Percentiles rank a stretch among this genome's conserved stretches.
Conservation (phyloP, 2,888 invertebrate genomes). For the Lingula anatina region DNA sequence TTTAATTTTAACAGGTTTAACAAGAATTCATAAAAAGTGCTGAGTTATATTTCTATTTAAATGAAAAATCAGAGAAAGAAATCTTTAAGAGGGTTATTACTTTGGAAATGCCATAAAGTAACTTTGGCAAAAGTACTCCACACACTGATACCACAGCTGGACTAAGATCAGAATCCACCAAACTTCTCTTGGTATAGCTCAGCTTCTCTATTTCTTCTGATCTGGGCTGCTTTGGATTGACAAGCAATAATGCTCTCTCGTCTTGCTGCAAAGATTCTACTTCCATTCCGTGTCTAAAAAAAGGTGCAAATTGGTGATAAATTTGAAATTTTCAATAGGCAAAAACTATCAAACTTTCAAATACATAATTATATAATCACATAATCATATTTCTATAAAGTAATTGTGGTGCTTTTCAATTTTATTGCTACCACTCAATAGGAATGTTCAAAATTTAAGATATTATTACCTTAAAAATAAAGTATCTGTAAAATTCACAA, state of each 20-base stretch:
- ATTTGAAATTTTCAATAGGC: too few species aligned
- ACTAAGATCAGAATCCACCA: conserved; percentile 13
- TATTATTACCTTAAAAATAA: too few species aligned
- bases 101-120: neutral
- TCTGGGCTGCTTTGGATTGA: conserved; percentile 26
- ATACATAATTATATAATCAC: too few species aligned
- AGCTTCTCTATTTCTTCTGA: neutral
- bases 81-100: too few species aligned
- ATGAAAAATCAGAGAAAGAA: too few species aligned
- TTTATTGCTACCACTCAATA: too few species aligned
- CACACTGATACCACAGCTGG: conserved; percentile 59
- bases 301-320: neutral
- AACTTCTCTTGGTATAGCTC: conserved; percentile 9
- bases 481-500: too few species aligned
- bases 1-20: neutral
- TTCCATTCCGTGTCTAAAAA: neutral
- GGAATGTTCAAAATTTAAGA: too few species aligned
- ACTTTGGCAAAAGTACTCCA: conserved; percentile 62
- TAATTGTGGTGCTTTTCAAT: too few species aligned
- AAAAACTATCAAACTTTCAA: too few species aligned
- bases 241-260: neutral
- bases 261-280: neutral
- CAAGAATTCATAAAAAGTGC: too few species aligned
- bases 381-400: conserved; percentile 1
- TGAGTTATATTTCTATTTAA: too few species aligned